Base-by-base conservation (phyloP, 2,113 vertebrate species). In the Vicugna pacos region DNA sequence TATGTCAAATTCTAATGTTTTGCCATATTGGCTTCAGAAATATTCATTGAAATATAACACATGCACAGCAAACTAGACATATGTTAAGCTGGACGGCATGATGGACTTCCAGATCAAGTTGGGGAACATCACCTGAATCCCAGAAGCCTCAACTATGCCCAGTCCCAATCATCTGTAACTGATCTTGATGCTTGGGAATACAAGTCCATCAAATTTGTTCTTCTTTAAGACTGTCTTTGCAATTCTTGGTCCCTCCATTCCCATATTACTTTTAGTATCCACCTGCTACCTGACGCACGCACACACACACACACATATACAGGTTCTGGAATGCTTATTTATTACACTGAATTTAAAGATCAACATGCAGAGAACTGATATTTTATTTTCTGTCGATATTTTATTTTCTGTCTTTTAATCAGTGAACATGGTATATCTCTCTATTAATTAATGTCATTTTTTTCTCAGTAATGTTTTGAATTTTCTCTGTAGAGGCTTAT, bases 21-120 rank as follows among this genome's bases (percentile, higher is more conserved):
- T 94, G 8, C 35, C 64, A 87, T 90, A 67, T 48, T 79, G 10
- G 26, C 20, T 89, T 95, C n/a, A 56, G 50, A 84, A 91, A 88
- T 86, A 64, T 56, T 89, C 2, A 89, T 6, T 52, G 11, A 77
- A 84, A 20, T 84, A 54, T 30, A 50, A 76, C 4, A 64, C 22
- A 64, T 15, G 8, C 12, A 64, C 3, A 91, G 62, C 42, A 58
- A 91, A 94, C 24, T 42, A 65, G 30, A 73, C 28, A 46, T 72
- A 35, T 8, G 38, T 77, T 77, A 20, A 35, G 6, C n/a, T 58
- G 3, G 19, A 8, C 35, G 69, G 4, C 26, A 16, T 30, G 24
- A 42, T 35, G 9, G 62, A 76, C 6, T 32, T 75, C 30, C 52
- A 70, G 19, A 58, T 77, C 58, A 77, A 94, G 26, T 77, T 60